These are phyloP conservation scores for Harpalus rubripes DNA, from an alignment of 2,888 invertebrate species.

Conservation along the genomic window DNA sequence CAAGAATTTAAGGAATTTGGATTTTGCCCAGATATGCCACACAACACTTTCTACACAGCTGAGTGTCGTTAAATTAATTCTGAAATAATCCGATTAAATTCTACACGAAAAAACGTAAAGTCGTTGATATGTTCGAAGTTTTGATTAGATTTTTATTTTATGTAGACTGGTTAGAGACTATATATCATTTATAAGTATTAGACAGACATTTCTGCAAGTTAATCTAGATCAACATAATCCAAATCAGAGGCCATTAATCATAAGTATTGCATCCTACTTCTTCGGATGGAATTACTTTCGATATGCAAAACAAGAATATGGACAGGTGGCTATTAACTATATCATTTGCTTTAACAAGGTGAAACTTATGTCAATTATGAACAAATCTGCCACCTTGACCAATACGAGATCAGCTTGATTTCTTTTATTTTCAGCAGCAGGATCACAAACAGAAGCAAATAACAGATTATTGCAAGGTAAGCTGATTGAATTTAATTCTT, in stretches of 20 bases:
- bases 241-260: constrained; percentile 40
- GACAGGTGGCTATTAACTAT: constrained; percentile 43
- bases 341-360: constrained; percentile 46
- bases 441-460: constrained; percentile 7
- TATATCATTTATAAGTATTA: constrained; percentile 22
- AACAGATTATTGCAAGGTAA: background rate
- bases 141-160: constrained; percentile 21
- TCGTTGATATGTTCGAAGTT: constrained; percentile 27
- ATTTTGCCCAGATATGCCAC: constrained; percentile 24
- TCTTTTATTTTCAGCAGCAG: background rate
- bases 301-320: constrained; percentile 45
- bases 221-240: constrained; percentile 45
- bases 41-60: constrained; percentile 13
- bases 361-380: constrained; percentile 46
- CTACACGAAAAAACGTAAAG: constrained; percentile 27
- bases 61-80: constrained; percentile 48
- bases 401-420: constrained; percentile 21
- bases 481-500: constrained; percentile 19
- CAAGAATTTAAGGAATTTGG: constrained; percentile 20
- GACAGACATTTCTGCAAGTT: constrained; percentile 23
- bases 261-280: constrained; percentile 41
- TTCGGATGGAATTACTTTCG: constrained; percentile 34
- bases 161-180: constrained; percentile 9
- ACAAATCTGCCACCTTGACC: constrained; percentile 20
- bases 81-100: constrained; percentile 44